phyloP scores from a whole-genome alignment of 2,888 invertebrate genomes.

The Phlogophora meticulosa region DNA sequence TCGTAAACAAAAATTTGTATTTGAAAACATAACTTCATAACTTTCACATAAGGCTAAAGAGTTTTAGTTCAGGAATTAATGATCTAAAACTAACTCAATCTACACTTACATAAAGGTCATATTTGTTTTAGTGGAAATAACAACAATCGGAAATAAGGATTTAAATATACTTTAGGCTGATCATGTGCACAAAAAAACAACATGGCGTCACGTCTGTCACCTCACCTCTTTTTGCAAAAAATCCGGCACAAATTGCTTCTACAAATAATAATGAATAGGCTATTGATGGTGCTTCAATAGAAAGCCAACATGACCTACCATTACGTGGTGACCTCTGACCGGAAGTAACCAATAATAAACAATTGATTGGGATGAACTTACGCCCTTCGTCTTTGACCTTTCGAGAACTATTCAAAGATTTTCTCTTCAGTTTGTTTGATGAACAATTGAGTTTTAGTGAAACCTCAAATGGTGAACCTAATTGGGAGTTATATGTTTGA shows the following conservation, averaged over 20 bases:
- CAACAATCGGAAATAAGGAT: too few relatives aligned
- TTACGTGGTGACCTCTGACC: constrained; percentile 35
- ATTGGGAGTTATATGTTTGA: too few relatives aligned
- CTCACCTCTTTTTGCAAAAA: background rate
- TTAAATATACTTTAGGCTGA: background rate
- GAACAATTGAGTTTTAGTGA: constrained; percentile 6
- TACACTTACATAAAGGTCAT: too few relatives aligned
- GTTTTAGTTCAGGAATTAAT: too few relatives aligned
- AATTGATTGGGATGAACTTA: constrained; percentile 22
- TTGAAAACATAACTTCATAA: too few relatives aligned
- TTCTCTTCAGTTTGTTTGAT: background rate
- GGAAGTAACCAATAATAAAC: constrained; percentile 48
- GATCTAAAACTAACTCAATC: too few relatives aligned
- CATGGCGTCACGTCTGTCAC: background rate
- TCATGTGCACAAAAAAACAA: background rate
- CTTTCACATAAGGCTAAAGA: too few relatives aligned
- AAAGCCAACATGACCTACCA: constrained; percentile 40
- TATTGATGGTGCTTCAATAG: constrained; percentile 25
- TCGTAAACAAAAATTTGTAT: too few relatives aligned
- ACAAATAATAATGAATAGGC: constrained; percentile 36
- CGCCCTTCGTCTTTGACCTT: constrained; percentile 35
- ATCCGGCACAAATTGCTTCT: background rate
- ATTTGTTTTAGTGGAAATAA: too few relatives aligned
- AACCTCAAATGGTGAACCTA: background rate
- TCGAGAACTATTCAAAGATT: constrained; percentile 14